A percentile compares a stretch with the other conserved stretches of the same genome.
These are phyloP conservation scores for Campylomormyrus tamandua DNA, from an alignment of 2,113 vertebrate species.

Conservation along the genomic window DNA sequence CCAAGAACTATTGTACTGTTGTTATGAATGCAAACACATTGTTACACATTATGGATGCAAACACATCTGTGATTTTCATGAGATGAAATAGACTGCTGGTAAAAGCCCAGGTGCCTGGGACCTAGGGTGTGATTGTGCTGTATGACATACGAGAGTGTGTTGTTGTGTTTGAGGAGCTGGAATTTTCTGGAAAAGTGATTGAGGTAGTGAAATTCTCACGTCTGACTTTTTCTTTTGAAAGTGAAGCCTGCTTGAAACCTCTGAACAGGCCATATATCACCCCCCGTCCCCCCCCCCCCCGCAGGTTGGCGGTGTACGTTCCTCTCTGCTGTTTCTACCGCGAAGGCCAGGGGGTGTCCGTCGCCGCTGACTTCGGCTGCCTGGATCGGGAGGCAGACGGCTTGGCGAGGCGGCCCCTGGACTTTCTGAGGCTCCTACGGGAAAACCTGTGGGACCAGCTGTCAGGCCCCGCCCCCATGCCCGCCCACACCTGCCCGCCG, in stretches of 20 bases:
- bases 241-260: not conserved
- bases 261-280: too few relatives aligned
- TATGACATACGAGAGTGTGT: not conserved
- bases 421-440: constrained; percentile 82
- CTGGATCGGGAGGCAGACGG: constrained; percentile 72
- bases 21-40: not conserved
- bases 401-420: constrained; percentile 74
- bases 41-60: not conserved
- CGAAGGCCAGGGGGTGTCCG: constrained; percentile 74
- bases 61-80: not conserved
- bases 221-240: not conserved
- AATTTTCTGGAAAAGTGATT: not conserved
- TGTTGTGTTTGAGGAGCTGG: not conserved
- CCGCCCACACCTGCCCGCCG: constrained; percentile 86
- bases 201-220: too few relatives aligned
- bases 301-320: constrained; percentile 92
- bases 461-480: constrained; percentile 72
- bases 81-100: not conserved
- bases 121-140: not conserved
- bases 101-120: not conserved
- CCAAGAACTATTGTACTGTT: not conserved
- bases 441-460: constrained; percentile 92
- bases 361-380: constrained; percentile 72
- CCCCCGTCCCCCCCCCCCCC: not conserved
- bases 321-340: constrained; percentile 97